Percentiles rank a stretch among this genome's conserved stretches.
These are phyloP conservation scores for Diadema setosum DNA, from an alignment of 35 echinoderm and acorn worm species.

Conservation along the genomic window DNA sequence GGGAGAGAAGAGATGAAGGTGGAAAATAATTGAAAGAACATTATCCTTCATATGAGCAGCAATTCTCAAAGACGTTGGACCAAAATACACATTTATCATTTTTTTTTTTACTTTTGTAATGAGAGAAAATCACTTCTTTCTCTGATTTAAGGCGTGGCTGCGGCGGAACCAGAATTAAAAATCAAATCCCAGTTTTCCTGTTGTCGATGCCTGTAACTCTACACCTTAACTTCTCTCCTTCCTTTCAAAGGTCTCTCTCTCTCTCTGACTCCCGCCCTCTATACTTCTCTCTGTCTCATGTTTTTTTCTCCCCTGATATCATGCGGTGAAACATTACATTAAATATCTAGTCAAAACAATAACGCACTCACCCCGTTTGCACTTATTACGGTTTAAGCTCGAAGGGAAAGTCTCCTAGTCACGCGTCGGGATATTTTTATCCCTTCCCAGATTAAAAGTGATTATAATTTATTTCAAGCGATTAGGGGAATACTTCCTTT, in stretches of 20 bases:
- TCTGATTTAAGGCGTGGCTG: slow-evolving; percentile 13
- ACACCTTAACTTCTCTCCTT: not conserved
- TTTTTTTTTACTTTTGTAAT: too few relatives aligned
- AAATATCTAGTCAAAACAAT: not conserved
- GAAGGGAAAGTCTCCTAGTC: not conserved
- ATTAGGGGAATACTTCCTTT: not conserved
- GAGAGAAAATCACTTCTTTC: too few relatives aligned
- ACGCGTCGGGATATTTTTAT: slow-evolving; percentile 12
- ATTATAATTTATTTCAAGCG: not conserved
- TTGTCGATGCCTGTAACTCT: slow-evolving; percentile 15
- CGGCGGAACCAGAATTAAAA: slow-evolving; percentile 26
- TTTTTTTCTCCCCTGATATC: not conserved
- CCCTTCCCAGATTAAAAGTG: slow-evolving; percentile 22
- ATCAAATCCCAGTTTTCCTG: slow-evolving; percentile 14
- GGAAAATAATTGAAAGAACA: too few relatives aligned
- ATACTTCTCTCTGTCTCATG: too few relatives aligned
- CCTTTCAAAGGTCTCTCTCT: too few relatives aligned
- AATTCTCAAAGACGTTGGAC: too few relatives aligned
- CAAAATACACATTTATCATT: too few relatives aligned
- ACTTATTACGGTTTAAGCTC: too few relatives aligned
- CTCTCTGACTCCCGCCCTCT: too few relatives aligned
- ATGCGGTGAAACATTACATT: slow-evolving; percentile 9
- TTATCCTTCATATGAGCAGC: too few relatives aligned
- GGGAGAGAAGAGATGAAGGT: too few relatives aligned
- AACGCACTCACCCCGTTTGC: not conserved